Evolutionary conservation across 2,888 invertebrate species (phyloP).

Genomic region (Catocala fraxini): DNA sequence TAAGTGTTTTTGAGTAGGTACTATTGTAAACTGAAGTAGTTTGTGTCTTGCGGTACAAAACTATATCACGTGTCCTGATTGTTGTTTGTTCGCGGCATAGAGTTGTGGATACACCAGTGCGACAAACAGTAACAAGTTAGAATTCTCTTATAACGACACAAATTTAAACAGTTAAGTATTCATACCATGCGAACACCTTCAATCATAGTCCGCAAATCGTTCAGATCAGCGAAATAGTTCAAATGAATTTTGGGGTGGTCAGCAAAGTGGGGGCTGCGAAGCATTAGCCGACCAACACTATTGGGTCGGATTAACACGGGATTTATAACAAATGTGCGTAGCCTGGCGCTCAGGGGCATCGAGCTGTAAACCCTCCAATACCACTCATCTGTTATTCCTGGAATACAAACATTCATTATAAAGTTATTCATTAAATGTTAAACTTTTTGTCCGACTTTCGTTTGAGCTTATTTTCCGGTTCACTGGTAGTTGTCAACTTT

Average conservation of each 20-base stretch:
- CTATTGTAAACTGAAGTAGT: too few relatives aligned
- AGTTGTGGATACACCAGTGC: too few relatives aligned
- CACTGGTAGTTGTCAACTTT: too few relatives aligned
- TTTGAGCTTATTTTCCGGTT: not conserved
- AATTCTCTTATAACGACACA: too few relatives aligned
- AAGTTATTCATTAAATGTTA: slow-evolving; percentile 22
- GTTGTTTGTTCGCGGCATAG: too few relatives aligned
- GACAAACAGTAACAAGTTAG: too few relatives aligned
- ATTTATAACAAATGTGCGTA: slow-evolving; percentile 90
- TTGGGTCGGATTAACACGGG: slow-evolving; percentile 92
- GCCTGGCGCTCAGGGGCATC: slow-evolving; percentile 70
- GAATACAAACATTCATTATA: slow-evolving; percentile 36
- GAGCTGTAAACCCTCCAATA: slow-evolving; percentile 86
- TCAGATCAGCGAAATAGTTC: slow-evolving; percentile 92
- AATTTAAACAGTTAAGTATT: not conserved
- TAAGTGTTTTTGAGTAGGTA: too few relatives aligned
- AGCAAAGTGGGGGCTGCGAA: slow-evolving; percentile 91
- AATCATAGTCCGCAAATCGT: slow-evolving; percentile 91
- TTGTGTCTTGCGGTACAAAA: too few relatives aligned
- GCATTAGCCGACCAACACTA: slow-evolving; percentile 90
- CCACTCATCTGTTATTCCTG: slow-evolving; percentile 88
- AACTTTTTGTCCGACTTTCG: not conserved
- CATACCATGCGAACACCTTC: slow-evolving; percentile 91
- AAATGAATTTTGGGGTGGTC: slow-evolving; percentile 93
- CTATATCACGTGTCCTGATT: too few relatives aligned